Evolutionary conservation across 2,888 invertebrate genomes (phyloP).

Genomic region (Priocnemis perturbator): DNA sequence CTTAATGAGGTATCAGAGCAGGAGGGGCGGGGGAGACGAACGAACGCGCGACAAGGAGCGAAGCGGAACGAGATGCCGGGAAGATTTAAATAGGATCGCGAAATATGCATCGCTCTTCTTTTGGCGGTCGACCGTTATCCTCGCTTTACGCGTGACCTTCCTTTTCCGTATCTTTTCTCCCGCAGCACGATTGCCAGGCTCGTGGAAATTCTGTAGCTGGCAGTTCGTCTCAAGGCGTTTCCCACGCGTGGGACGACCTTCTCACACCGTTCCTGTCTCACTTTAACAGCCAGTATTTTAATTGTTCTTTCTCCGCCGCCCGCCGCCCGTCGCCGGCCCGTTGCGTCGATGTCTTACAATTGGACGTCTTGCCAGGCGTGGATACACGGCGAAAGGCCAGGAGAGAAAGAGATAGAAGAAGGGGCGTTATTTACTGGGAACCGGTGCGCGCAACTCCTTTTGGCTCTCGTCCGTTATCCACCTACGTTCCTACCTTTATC

Average conservation of each 20-base stretch:
- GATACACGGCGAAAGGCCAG: background rate
- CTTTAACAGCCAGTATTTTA: no score
- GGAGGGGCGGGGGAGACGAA: no score
- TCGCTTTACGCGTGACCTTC: conserved; percentile 4
- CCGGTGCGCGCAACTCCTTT: conserved; percentile 23
- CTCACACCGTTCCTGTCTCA: background rate
- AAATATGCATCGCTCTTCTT: conserved; percentile 23
- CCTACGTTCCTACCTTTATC: conserved; percentile 34
- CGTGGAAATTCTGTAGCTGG: no score
- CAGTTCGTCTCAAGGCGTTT: background rate
- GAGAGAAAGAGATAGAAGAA: background rate
- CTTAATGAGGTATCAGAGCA: conserved; percentile 49
- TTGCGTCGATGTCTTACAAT: background rate
- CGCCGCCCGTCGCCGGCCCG: background rate
- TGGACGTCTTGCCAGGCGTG: background rate
- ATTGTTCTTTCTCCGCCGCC: background rate
- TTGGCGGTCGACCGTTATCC: conserved; percentile 22
- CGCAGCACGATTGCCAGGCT: no score
- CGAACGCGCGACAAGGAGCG: no score
- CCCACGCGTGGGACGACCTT: background rate
- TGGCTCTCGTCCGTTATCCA: conserved; percentile 37
- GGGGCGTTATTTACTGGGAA: conserved; percentile 7
- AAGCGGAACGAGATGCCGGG: conserved; percentile 1
- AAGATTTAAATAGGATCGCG: conserved; percentile 41
- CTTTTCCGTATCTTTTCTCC: conserved; percentile 5